A percentile compares a stretch with the other conserved stretches of the same genome.
These are phyloP conservation scores for Listrodromus nycthemerus DNA, from an alignment of 2,888 invertebrate genomes.

Conservation along the genomic window DNA sequence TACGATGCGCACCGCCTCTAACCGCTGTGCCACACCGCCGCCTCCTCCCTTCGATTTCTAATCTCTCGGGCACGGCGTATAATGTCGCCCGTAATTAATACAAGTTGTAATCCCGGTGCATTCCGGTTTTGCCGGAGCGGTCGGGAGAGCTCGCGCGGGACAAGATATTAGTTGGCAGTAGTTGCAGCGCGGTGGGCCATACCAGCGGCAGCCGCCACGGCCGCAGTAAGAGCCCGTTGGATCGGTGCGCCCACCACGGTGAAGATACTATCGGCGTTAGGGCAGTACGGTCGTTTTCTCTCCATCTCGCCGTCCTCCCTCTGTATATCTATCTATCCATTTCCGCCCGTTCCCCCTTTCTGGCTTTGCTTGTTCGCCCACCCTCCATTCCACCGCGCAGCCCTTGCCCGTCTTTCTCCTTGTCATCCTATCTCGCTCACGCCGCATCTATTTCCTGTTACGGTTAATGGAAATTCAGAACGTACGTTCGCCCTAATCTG, in stretches of 20 bases:
- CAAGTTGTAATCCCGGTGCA: constrained; percentile 82
- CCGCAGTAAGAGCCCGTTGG: constrained; percentile 38
- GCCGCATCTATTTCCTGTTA: constrained; percentile 79
- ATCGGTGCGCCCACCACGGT: constrained; percentile 68
- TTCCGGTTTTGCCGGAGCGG: constrained; percentile 81
- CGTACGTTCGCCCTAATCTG: constrained; percentile 79
- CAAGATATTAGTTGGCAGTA: constrained; percentile 81
- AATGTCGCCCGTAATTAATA: constrained; percentile 84
- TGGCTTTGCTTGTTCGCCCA: constrained; percentile 1
- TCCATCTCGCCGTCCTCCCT: constrained; percentile 17
- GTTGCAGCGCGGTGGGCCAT: constrained; percentile 69
- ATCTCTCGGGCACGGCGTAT: constrained; percentile 79
- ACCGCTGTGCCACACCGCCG: constrained; percentile 59
- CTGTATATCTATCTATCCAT: background rate
- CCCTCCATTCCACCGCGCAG: no score
- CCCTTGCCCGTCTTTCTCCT: background rate
- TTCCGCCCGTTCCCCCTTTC: constrained; percentile 20
- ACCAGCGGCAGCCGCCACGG: constrained; percentile 58
- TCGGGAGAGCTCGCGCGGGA: constrained; percentile 69
- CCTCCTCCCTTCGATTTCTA: constrained; percentile 82
- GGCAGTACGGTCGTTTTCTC: constrained; percentile 63
- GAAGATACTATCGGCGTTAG: constrained; percentile 82
- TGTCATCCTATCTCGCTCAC: constrained; percentile 1
- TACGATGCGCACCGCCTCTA: constrained; percentile 37
- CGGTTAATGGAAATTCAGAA: constrained; percentile 83